Conservation (phyloP, 2,888 invertebrate genomes). For the Agrochola litura region DNA sequence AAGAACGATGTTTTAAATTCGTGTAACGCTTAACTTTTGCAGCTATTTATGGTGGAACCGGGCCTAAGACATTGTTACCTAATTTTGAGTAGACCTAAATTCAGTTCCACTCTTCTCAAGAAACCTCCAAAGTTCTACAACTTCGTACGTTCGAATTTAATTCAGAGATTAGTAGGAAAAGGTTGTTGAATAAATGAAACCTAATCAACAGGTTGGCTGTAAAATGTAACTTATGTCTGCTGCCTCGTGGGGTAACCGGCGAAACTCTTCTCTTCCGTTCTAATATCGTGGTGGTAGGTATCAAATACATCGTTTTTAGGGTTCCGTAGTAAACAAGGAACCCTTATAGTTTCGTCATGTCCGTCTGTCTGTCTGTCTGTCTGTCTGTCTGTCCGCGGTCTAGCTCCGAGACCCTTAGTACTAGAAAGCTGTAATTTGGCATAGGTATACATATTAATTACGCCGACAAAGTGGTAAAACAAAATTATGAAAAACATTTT, state of each 20-base stretch:
- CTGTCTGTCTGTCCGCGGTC: too few relatives aligned
- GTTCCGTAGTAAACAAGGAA: too few relatives aligned
- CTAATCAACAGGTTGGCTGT: slow-evolving; percentile 67
- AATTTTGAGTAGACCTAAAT: not conserved
- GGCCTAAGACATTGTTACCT: not conserved
- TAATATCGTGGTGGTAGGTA: not conserved
- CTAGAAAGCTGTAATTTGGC: too few relatives aligned
- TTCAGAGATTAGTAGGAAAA: not conserved
- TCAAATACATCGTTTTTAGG: not conserved
- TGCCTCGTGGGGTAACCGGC: not conserved
- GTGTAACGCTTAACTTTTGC: not conserved
- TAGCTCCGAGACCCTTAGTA: too few relatives aligned
- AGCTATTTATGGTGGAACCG: too few relatives aligned
- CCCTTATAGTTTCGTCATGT: too few relatives aligned
- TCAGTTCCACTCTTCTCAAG: not conserved
- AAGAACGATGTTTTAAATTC: not conserved
- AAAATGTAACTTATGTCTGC: slow-evolving; percentile 11
- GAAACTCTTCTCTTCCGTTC: slow-evolving; percentile 2
- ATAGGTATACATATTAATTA: too few relatives aligned
- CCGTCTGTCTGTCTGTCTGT: too few relatives aligned
- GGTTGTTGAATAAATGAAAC: slow-evolving; percentile 67
- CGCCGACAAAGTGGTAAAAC: too few relatives aligned
- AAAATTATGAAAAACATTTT: too few relatives aligned
- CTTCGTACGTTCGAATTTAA: not conserved
- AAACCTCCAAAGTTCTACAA: slow-evolving; percentile 8